phyloP scores from a whole-genome alignment of 2,888 invertebrate genomes.

The Tromatobia lineatoria region DNA sequence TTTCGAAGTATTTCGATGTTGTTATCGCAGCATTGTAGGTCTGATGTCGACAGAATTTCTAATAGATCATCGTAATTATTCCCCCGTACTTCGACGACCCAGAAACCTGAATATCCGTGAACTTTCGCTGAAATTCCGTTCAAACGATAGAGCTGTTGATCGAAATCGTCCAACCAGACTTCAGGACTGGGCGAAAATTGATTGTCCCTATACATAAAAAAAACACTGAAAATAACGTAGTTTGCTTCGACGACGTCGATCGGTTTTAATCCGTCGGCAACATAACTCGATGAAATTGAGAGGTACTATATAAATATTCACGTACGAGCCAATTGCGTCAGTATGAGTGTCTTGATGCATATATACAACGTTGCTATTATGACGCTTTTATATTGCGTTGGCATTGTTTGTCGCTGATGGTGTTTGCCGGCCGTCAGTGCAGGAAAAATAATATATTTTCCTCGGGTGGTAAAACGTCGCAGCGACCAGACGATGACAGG shows the following conservation, averaged over 20 bases:
- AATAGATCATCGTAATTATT: conserved; percentile 4
- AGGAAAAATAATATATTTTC: conserved; percentile 38
- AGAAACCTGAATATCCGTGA: conserved; percentile 38
- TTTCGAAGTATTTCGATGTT: neutral
- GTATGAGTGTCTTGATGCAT: conserved; percentile 3
- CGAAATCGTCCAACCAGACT: neutral
- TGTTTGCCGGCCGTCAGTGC: conserved; percentile 34
- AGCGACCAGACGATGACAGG: conserved; percentile 18
- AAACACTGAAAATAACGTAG: neutral
- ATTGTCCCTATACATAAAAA: neutral
- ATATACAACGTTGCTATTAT: neutral
- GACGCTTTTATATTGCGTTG: conserved; percentile 30
- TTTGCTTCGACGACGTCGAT: conserved; percentile 22
- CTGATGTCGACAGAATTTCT: conserved; percentile 13
- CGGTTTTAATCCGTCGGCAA: conserved; percentile 25
- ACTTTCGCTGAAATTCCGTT: conserved; percentile 23
- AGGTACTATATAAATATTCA: neutral
- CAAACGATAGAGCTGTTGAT: neutral
- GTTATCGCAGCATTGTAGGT: neutral
- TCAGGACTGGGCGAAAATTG: neutral
- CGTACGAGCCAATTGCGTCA: neutral
- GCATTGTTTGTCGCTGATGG: conserved; percentile 30
- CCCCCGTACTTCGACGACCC: neutral
- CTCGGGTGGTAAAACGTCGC: conserved; percentile 21
- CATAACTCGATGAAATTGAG: conserved; percentile 19